Evolutionary conservation across 2,888 invertebrate genomes (phyloP).

Genomic region (Ophioninae sp.): DNA sequence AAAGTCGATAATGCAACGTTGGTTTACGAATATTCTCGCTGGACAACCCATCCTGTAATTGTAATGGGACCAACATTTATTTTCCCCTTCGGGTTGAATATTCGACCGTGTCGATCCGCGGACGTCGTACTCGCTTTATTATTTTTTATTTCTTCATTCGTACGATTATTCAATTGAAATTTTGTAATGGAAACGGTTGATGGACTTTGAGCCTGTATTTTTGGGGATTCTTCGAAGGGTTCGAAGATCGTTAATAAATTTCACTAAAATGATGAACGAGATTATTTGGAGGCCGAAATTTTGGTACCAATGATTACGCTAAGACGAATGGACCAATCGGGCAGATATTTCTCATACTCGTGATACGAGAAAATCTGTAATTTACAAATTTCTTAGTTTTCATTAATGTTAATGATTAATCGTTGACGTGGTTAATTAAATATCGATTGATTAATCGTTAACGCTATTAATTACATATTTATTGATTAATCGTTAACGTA

Average conservation of each 20-base stretch:
- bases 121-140: background rate
- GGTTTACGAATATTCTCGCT: slow-evolving; percentile 69
- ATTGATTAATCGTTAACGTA: no score
- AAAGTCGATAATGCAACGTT: slow-evolving; percentile 58
- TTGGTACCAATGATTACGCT: background rate
- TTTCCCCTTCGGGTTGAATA: slow-evolving; percentile 53
- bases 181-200: no score
- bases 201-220: no score
- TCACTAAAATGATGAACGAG: background rate
- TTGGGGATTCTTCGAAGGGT: no score
- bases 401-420: background rate
- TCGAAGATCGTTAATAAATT: background rate
- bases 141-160: no score
- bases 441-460: no score
- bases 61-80: slow-evolving; percentile 77
- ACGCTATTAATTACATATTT: no score
- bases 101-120: background rate
- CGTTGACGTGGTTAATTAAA: no score
- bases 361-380: background rate
- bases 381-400: background rate
- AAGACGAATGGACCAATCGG: background rate
- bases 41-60: slow-evolving; percentile 73
- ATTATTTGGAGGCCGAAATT: background rate
- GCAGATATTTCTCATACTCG: background rate
- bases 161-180: no score